Evolutionary conservation across 2,888 invertebrate species (phyloP), one percentile per base, ranked within the genome.

Genomic region (Xanthostigma xanthostigma): DNA sequence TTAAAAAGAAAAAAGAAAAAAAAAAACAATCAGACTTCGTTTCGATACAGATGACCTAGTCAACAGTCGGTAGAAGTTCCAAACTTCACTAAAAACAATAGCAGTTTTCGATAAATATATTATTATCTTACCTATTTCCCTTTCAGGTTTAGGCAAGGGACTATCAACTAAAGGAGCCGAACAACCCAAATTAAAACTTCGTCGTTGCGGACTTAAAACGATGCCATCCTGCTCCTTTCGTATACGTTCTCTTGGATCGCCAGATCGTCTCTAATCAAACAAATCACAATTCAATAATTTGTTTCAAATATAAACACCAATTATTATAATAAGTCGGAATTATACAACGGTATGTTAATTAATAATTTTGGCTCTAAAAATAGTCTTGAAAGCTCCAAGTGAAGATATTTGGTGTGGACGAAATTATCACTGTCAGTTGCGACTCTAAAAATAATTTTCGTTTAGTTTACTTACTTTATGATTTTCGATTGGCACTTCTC

Each of bases 121-220:
- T 17, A 17, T 17, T 27, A 27, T 6, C 27, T 27, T 27, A 27
- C 27, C 27, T 1, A 27, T 27, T 27, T 27, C 27, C 27, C 27
- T 27, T 27, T 27, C 27, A 27, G 27, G 27, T 27, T 27, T 27
- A 27, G 27, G 27, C 27, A 27, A 27, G 27, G 27, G 27, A 27
- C 27, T 27, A 27, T 66, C 67, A 48, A 70, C 70, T 36, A 74
- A 74, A 11, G 78, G 77, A 49, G 88, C 87, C 56, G 84, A 88
- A 68, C 91, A 91, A 49, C 90, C 90, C 11, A 86, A 84, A 58
- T 85, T 87, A 70, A 90, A 90, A 59, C 85, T 87, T 54, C 88
- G 76, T 10, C 90, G 75, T 66, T 90, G 90, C 46, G 90, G 91
- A 56, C 88, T 86, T 58, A 91, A 70, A 56, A 90, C 83, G 57